phyloP scores from a whole-genome alignment of 2,888 invertebrate genomes.

The Metallyticus violacea region DNA sequence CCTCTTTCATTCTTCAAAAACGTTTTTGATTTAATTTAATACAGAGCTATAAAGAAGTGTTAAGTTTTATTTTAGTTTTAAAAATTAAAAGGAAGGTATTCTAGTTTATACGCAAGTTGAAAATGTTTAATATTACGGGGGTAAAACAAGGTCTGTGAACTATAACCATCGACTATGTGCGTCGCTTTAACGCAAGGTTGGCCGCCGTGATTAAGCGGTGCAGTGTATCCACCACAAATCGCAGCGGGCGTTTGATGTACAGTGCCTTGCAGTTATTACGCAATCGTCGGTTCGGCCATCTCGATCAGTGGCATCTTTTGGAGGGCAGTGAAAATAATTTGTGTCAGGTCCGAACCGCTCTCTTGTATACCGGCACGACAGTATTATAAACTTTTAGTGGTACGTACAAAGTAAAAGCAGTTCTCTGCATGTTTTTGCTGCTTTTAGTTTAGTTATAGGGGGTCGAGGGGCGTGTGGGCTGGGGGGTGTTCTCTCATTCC shows the following conservation, averaged over 20 bases:
- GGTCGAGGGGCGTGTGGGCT: background rate
- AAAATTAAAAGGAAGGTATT: no score
- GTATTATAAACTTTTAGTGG: constrained; percentile 15
- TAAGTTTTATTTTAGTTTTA: no score
- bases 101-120: no score
- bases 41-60: no score
- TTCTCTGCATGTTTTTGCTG: constrained; percentile 19
- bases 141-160: no score
- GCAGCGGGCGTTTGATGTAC: background rate
- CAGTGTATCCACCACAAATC: background rate
- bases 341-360: background rate
- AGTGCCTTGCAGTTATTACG: background rate
- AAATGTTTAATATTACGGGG: no score
- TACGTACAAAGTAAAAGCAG: constrained; percentile 18
- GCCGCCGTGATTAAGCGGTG: no score
- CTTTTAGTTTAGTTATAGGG: constrained; percentile 16
- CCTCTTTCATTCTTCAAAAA: no score
- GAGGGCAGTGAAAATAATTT: background rate
- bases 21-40: no score
- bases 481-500: constrained; percentile 7
- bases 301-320: no score
- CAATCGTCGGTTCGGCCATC: background rate
- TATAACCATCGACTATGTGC: no score
- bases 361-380: background rate
- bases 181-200: no score